Conservation (phyloP, 2,113 vertebrate genomes). For the Neoarius graeffei region DNA sequence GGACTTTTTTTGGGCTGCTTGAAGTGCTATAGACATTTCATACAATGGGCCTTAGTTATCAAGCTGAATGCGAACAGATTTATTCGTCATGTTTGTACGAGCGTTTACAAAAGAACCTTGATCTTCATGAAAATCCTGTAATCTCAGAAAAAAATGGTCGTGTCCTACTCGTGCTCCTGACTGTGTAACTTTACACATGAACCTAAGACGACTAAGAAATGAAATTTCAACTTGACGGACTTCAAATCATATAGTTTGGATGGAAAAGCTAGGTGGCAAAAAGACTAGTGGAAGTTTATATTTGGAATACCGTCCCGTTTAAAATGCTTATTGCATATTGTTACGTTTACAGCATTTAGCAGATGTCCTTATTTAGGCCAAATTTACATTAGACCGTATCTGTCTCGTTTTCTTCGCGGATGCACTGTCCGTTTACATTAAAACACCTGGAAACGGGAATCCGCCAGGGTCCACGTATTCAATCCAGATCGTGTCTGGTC, state of each 20-base stretch:
- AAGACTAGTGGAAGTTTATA: too few species aligned
- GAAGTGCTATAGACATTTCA: background rate
- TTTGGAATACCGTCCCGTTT: too few species aligned
- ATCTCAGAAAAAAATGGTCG: background rate
- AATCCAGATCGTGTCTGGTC: too few species aligned
- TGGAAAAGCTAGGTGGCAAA: too few species aligned
- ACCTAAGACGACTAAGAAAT: background rate
- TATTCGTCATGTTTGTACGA: background rate
- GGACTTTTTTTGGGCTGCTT: background rate
- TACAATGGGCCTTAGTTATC: background rate
- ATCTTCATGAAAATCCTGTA: background rate
- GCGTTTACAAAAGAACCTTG: background rate
- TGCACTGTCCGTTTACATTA: too few species aligned
- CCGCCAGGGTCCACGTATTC: too few species aligned
- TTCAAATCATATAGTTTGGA: background rate
- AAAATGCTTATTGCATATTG: too few species aligned
- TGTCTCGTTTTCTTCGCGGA: too few species aligned
- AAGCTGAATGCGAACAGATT: background rate
- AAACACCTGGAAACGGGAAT: too few species aligned
- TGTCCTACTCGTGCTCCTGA: background rate
- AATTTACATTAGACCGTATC: too few species aligned
- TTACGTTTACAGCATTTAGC: too few species aligned
- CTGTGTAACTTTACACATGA: background rate
- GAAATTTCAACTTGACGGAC: background rate
- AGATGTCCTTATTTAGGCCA: too few species aligned